Base-by-base conservation (phyloP, 2,113 vertebrate genomes). In the Oryzias woworae region DNA sequence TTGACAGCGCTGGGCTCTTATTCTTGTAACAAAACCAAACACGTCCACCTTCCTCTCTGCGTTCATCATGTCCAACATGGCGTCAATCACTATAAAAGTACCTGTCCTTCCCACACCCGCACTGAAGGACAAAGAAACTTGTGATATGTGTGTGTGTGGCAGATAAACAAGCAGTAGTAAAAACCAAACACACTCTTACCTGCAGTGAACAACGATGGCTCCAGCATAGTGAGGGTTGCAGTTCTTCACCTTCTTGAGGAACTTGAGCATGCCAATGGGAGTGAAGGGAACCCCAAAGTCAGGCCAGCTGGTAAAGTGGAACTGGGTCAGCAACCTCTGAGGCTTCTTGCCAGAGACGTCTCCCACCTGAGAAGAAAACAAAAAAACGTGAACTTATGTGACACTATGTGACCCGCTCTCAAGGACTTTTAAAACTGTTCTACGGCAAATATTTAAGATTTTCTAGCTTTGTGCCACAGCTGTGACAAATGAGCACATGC, bases 61-160 rank as follows among this genome's bases (percentile, higher is more conserved):
- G 0, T 90, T 94, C 96, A 99, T 99, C 97, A 99, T 99, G 91
- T 99, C 97, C 91, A 99, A 88, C 97, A 98, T 99, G 87, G 97
- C 97, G 14, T 99, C 97, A 14, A 99, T 99, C 83, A 99, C 96
- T 0, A 99, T 94, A 77, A 99, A 99, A 8, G 96, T 99, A 58
- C 97, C 96, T 0, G 97, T 99, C 67, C 96, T 93, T 7, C 96
- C 97, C 3, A 99, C 97, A 7, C 97, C 97, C 4, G 97, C 96
- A 8, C 97, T 99, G 63, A 62, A 16, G 14, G 36, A 67, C 7
- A 6, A 28, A 48, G 17, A 67, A 59, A 74, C 48, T 46, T 23
- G 23, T 58, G 3, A 73, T n/a, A 16, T 36, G 13, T n/a, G 24
- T 20, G 42, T 28, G 7, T 22, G 53, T 1, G 16, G 13, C 53